Evolutionary conservation across 53 echinoderm and acorn worm genomes (phyloP), one percentile per base, ranked within the genome.

Genomic region (Echinometra lucunter): DNA sequence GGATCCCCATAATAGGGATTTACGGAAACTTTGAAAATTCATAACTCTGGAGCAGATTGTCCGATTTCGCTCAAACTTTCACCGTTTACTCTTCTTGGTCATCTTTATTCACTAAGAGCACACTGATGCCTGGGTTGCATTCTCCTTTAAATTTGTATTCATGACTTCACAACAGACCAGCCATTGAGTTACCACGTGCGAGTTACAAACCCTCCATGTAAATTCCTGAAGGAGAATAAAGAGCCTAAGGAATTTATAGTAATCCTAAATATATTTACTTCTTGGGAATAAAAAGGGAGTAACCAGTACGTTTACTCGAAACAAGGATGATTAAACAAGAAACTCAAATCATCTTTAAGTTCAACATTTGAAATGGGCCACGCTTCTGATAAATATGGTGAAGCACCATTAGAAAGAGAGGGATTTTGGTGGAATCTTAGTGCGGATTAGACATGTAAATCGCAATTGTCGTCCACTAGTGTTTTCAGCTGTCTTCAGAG

Each of bases 361-460:
- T 85, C 28, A 85, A 49, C 40, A 85, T 13, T 85, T 28, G 1
- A 30, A n/a, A 85, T 85, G 6, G 49, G n/a, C 85, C 53, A 27
- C 30, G 49, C 85, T 85, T 42, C 85, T 18, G 13, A 49, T 47
- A 85, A 85, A 83, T 15, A 40, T 25, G 27, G 85, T 2, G 13
- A 53, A 53, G 49, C 3, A 85, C 30, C 11, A n/a, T n/a, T 49
- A 3, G 13, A n/a, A 53, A 85, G 45, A n/a, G n/a, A 2, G 49
- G 28, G 30, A n/a, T 49, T n/a, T 85, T 30, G 49, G 10, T 85
- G 85, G 16, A 49, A 85, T 25, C 30, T 47, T n/a, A 6, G 42
- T 69, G 6, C 40, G 42, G 85, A 85, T 85, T 85, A 85, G 45
- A 85, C 49, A 85, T 85, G 85, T 47, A 28, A 85, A 85, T 85